phyloP scores from a whole-genome alignment of 2,888 invertebrate genomes.

The Tetropium fuscum region DNA sequence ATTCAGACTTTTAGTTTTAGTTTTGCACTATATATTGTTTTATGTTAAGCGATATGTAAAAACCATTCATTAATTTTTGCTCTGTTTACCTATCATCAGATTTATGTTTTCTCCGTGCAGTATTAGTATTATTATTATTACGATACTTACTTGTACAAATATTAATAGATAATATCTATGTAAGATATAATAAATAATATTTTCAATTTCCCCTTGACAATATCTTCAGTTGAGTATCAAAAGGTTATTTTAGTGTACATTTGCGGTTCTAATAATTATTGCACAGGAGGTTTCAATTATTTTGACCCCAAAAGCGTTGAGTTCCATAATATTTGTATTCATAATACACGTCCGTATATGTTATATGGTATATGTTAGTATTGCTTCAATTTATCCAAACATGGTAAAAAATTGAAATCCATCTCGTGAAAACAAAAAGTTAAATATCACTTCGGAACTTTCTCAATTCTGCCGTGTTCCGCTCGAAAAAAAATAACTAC shows the following conservation, averaged over 20 bases:
- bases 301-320: background rate
- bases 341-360: background rate
- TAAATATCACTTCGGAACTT: no score
- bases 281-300: background rate
- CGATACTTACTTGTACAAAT: background rate
- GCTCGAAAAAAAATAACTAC: no score
- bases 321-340: background rate
- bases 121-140: background rate
- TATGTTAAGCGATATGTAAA: background rate
- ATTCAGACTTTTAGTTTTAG: background rate
- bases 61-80: no score
- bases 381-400: background rate
- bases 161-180: background rate
- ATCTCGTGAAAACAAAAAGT: background rate
- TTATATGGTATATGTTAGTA: background rate
- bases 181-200: background rate
- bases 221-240: background rate
- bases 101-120: no score
- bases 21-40: background rate
- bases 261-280: background rate
- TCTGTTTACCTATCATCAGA: no score
- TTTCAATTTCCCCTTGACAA: background rate
- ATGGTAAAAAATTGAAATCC: background rate
- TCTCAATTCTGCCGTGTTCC: no score
- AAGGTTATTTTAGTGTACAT: background rate